Base-by-base conservation (phyloP, 1,140 invertebrate genomes). In the Drosophila tani region DNA sequence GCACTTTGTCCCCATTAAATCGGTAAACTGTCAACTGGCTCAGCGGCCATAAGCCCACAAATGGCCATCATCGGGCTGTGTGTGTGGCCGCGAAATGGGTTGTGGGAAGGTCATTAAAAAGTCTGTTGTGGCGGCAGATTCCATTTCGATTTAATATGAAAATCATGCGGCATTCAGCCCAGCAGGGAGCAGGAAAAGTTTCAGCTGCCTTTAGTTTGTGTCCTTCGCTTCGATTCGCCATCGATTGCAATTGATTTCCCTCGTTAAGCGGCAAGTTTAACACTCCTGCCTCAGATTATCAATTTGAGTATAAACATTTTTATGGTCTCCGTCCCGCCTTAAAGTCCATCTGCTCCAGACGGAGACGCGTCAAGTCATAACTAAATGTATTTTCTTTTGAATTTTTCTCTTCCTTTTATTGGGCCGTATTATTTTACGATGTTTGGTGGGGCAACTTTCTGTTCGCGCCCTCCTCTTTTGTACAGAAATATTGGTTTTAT, bases 341-440 rank as follows among this genome's bases (percentile, higher is more conserved):
- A 51, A 78, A 73, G 70, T 73, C 38, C 27, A 29, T 53, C 29
- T 24, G 27, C 47, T 21, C 60, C 71, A 66, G 60, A 66, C 70
- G 32, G 38, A 74, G 68, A 74, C 71, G 71, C 60, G 62, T 17
- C 71, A 38, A 76, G 74, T 66, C 74, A 75, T 76, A 76, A 75
- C 71, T 75, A 75, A 75, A 75, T 66, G 62, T 66, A 40, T 68
- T 68, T 70, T 56, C 49, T 55, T 47, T 70, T 29, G 49, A 53
- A 15, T 43, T 69, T 41, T 35, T 11, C 27, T 59, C 40, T 38
- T 57, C n/a, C 19, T 55, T 77, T 77, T 69, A 77, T 47, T 21
- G 24, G 29, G 21, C 35, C 64, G 76, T 78, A 78, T 59, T 60
- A 70, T 78, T 78, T 78, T 78, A 78, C 56, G 75, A 78, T 49